A percentile compares a stretch with the other conserved stretches of the same genome.
Evolutionary conservation across 1,140 invertebrate genomes (phyloP).

Genomic region (Neodiprion fabricii): DNA sequence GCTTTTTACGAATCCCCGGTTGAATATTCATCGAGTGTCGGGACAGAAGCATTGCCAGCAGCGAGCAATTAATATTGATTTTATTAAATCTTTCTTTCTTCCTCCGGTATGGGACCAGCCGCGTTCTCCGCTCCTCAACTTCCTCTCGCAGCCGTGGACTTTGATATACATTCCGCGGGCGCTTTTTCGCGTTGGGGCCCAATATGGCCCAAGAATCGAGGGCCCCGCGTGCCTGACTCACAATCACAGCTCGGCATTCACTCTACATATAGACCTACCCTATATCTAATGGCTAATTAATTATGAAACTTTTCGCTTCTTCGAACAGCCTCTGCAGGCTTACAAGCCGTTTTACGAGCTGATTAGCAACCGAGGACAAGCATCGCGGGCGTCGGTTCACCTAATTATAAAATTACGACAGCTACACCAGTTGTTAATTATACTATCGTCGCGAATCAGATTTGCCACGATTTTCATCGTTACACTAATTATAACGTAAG

Average conservation of each 20-base stretch:
- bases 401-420: background rate
- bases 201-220: background rate
- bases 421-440: background rate
- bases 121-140: background rate
- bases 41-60: background rate
- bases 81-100: constrained; percentile 6
- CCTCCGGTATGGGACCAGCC: background rate
- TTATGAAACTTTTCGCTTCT: background rate
- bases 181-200: background rate
- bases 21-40: constrained; percentile 1
- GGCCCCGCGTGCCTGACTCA: background rate
- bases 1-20: constrained; percentile 1
- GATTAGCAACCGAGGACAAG: background rate
- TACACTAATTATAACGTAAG: no score
- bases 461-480: no score
- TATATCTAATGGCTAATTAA: constrained; percentile 1
- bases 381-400: background rate
- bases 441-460: no score
- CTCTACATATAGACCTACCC: no score
- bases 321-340: background rate
- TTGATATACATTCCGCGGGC: background rate
- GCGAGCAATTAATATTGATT: constrained; percentile 2
- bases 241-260: no score
- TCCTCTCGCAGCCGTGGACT: background rate
- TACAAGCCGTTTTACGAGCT: background rate